Conservation (phyloP, 1,140 invertebrate species). For the Nephotettix cincticeps region DNA sequence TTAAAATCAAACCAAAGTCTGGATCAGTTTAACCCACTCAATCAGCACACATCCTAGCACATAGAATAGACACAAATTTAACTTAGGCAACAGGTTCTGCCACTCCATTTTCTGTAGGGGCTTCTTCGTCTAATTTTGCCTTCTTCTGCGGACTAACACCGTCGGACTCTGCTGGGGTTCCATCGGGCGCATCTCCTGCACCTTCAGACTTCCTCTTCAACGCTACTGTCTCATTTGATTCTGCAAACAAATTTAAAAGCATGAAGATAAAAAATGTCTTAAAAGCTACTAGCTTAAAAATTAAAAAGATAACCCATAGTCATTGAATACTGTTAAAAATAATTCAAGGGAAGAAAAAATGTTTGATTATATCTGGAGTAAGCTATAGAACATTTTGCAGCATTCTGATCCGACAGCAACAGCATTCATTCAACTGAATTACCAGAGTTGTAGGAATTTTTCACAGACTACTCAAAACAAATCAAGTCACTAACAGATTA, state of each 20-base stretch:
- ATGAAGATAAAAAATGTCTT: background rate
- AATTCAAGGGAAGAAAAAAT: too few species aligned
- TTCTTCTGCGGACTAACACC: conserved; percentile 69
- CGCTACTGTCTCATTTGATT: conserved; percentile 7
- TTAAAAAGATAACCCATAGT: background rate
- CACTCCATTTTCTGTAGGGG: conserved; percentile 48
- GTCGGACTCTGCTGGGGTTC: conserved; percentile 45
- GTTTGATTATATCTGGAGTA: too few species aligned
- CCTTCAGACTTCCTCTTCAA: conserved; percentile 69
- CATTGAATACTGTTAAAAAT: background rate
- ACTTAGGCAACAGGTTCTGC: conserved; percentile 58
- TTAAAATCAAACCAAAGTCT: background rate
- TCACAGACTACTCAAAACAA: too few species aligned
- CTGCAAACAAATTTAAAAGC: conserved; percentile 7
- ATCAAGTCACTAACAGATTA: too few species aligned
- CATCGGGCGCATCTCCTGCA: conserved; percentile 52
- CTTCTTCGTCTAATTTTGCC: conserved; percentile 64
- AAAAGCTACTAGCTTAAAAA: background rate
- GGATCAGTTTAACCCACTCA: conserved; percentile 6
- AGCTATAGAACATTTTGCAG: too few species aligned
- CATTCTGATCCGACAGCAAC: too few species aligned
- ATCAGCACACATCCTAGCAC: background rate
- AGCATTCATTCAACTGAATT: too few species aligned
- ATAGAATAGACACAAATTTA: background rate
- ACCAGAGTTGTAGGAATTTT: too few species aligned